These are phyloP conservation scores for Medauroidea extradentata DNA, from an alignment of 1,140 invertebrate species.

Conservation along the genomic window DNA sequence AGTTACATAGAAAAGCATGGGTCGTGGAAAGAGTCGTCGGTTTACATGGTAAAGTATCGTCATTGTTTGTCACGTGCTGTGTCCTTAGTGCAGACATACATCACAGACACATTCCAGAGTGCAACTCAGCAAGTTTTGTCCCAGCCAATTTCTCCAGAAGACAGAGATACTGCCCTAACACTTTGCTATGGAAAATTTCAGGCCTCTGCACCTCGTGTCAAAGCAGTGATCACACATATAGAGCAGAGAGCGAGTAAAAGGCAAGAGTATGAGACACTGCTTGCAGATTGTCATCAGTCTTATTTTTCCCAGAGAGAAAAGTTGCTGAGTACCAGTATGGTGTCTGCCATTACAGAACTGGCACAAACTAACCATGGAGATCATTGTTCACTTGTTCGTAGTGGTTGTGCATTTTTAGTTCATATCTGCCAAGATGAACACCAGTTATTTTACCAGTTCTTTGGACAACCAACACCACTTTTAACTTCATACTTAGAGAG, in stretches of 20 bases:
- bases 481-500: slow-evolving; percentile 76
- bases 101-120: slow-evolving; percentile 64
- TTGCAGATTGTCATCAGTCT: slow-evolving; percentile 79
- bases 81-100: slow-evolving; percentile 70
- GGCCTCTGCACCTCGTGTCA: slow-evolving; percentile 77
- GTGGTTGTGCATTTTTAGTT: slow-evolving; percentile 82
- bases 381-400: slow-evolving; percentile 82
- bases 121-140: slow-evolving; percentile 67
- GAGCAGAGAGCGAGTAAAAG: slow-evolving; percentile 68
- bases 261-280: slow-evolving; percentile 67
- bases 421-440: slow-evolving; percentile 92
- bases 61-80: slow-evolving; percentile 76
- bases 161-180: slow-evolving; percentile 74
- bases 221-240: slow-evolving; percentile 73
- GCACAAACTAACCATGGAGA: slow-evolving; percentile 68
- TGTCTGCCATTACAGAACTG: slow-evolving; percentile 68
- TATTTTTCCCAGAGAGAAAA: slow-evolving; percentile 74
- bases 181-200: slow-evolving; percentile 94
- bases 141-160: slow-evolving; percentile 36
- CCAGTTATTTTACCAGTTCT: slow-evolving; percentile 86
- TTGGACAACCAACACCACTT: slow-evolving; percentile 58
- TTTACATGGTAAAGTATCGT: slow-evolving; percentile 68
- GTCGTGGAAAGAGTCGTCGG: slow-evolving; percentile 66
- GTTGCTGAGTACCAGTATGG: slow-evolving; percentile 70
- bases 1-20: slow-evolving; percentile 65